Evolutionary conservation across 2,113 vertebrate species (phyloP).

Genomic region (Psilopsiagon aurifrons): DNA sequence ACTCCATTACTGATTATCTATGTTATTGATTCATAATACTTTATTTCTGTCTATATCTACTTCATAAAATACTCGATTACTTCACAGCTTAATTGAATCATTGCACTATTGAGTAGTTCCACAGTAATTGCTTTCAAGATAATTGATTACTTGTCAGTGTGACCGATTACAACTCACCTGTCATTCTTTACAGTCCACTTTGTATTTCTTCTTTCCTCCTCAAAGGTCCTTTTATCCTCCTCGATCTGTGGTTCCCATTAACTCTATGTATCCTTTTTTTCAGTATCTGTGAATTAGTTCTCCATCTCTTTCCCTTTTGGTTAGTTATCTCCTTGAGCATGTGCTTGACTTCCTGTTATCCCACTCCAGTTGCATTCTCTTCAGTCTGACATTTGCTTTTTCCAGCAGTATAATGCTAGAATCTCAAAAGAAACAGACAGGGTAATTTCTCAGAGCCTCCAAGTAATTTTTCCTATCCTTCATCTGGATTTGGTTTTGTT

Average conservation of each 20-base stretch:
- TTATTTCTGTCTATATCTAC: slow-evolving; percentile 31
- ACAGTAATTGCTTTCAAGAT: not conserved
- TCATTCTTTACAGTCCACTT: not conserved
- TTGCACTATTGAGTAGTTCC: not conserved
- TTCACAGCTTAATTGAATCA: slow-evolving; percentile 13
- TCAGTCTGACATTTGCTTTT: not conserved
- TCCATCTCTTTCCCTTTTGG: not conserved
- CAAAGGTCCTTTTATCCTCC: not conserved
- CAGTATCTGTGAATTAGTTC: not conserved
- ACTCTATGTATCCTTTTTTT: not conserved
- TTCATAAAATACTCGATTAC: not conserved
- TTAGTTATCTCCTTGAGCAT: not conserved
- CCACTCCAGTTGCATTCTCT: not conserved
- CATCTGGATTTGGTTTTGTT: not conserved
- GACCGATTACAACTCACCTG: not conserved
- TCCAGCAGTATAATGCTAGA: not conserved
- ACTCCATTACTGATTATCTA: not conserved
- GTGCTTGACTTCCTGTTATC: not conserved
- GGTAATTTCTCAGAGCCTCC: not conserved
- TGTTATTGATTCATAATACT: slow-evolving; percentile 1
- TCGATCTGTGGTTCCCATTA: not conserved
- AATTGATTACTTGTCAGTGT: not conserved
- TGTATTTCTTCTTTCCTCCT: not conserved
- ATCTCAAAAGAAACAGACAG: not conserved
- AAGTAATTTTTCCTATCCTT: not conserved